Evolutionary conservation across 2,888 invertebrate genomes (phyloP).

Genomic region (Macrosiphum euphorbiae): DNA sequence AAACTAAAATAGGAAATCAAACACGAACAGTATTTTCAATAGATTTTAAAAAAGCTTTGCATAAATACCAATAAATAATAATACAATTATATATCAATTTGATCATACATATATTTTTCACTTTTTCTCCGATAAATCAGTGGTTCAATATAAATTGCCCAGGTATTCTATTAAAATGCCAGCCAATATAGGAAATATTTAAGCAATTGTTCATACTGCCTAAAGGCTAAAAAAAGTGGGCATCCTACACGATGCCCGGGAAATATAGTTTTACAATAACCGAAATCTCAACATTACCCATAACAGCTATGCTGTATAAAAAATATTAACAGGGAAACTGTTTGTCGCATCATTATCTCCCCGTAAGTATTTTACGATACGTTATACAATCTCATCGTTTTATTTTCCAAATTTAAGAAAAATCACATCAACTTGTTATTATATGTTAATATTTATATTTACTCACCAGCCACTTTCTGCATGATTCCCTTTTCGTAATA

Average conservation of each 20-base stretch:
- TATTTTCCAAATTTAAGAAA: not conserved
- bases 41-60: not conserved
- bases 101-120: not conserved
- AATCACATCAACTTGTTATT: not conserved
- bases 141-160: not conserved
- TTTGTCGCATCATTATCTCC: not conserved
- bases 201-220: not conserved
- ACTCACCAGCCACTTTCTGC: conserved; percentile 92
- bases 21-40: not conserved
- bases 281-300: not conserved
- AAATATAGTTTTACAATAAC: not conserved
- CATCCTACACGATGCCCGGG: not conserved
- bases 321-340: not conserved
- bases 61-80: no score
- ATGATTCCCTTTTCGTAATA: conserved; percentile 99
- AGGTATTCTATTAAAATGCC: not conserved
- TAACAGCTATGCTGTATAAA: not conserved
- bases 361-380: not conserved
- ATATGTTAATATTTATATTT: not conserved
- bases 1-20: not conserved
- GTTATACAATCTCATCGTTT: not conserved
- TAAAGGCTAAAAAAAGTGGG: not conserved
- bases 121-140: not conserved
- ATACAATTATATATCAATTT: no score
- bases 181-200: not conserved